Evolutionary conservation across 2,797 vertebrate genomes (phyloP).

Genomic region (Enteromius treurensis): DNA sequence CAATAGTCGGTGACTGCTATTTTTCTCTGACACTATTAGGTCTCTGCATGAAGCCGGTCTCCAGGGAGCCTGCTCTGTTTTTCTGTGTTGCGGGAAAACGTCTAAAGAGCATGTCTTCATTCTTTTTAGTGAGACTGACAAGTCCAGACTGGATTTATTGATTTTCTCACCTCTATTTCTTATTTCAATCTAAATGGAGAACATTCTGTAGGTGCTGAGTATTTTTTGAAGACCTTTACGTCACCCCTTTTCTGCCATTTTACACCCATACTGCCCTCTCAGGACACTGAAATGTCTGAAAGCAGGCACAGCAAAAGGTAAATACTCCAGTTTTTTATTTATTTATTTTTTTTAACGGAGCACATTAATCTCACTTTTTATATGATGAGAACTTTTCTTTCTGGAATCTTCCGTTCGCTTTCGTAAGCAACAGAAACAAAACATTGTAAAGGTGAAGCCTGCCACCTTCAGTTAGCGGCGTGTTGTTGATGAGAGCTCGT

Average conservation of each 20-base stretch:
- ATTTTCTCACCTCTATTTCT: constrained; percentile 42
- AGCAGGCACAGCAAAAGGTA: constrained; percentile 34
- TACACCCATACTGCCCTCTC: constrained; percentile 10
- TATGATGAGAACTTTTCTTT: constrained; percentile 24
- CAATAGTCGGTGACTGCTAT: constrained; percentile 24
- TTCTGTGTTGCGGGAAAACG: constrained; percentile 37
- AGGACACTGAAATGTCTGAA: constrained; percentile 25
- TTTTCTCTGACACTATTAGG: constrained; percentile 45
- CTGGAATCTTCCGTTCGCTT: neutral
- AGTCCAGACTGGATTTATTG: constrained; percentile 53
- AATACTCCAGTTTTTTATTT: neutral
- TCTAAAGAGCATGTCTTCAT: constrained; percentile 46
- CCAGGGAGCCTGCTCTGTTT: constrained; percentile 35
- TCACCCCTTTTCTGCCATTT: constrained; percentile 26
- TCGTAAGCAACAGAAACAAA: constrained; percentile 8
- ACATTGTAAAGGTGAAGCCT: constrained; percentile 34
- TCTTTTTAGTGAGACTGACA: constrained; percentile 55
- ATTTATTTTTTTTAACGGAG: neutral
- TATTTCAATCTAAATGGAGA: constrained; percentile 51
- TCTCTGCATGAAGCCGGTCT: constrained; percentile 27
- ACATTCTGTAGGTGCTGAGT: constrained; percentile 42
- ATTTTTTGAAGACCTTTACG: constrained; percentile 39
- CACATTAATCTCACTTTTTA: constrained; percentile 6
- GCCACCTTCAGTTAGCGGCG: constrained; percentile 23
- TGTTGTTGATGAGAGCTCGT: constrained; percentile 37